Evolutionary conservation across 2,888 invertebrate genomes (phyloP).

Genomic region (Xestobium rufovillosum): DNA sequence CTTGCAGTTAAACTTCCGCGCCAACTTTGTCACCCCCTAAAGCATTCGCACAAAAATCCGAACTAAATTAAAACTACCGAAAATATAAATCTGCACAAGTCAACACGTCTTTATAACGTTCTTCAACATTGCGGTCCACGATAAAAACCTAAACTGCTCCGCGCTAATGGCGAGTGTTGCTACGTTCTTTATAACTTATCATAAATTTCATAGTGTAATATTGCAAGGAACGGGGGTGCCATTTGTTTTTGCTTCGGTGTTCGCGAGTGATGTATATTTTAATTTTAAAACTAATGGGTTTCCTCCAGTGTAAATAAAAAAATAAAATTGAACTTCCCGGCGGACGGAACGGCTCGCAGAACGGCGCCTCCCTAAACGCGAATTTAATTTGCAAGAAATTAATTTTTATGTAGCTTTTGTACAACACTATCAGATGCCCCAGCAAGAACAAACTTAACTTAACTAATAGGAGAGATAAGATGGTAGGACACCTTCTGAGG

Average conservation of each 20-base stretch:
- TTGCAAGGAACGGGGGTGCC: constrained; percentile 38
- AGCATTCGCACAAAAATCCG: no score
- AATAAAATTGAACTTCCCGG: no score
- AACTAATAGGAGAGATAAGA: no score
- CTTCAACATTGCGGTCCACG: constrained; percentile 34
- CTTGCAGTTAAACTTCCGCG: no score
- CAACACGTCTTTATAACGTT: constrained; percentile 34
- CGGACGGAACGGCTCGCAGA: no score
- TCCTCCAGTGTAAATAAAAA: constrained; percentile 40
- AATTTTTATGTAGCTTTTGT: no score
- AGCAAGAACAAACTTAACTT: no score
- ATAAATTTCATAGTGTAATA: constrained; percentile 42
- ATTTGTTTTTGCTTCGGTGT: constrained; percentile 40
- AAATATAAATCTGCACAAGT: constrained; percentile 34
- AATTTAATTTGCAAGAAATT: no score
- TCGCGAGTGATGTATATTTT: constrained; percentile 42
- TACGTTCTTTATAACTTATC: constrained; percentile 40
- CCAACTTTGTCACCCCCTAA: no score
- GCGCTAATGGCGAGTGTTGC: constrained; percentile 38
- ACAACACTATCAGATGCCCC: no score
- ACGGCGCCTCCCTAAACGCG: no score
- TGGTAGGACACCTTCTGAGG: no score
- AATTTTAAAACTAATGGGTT: constrained; percentile 43
- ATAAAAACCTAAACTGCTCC: constrained; percentile 38
- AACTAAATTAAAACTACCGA: constrained; percentile 8